Conservation (phyloP, 1,140 invertebrate species). For the Meloidogyne exigua region DNA sequence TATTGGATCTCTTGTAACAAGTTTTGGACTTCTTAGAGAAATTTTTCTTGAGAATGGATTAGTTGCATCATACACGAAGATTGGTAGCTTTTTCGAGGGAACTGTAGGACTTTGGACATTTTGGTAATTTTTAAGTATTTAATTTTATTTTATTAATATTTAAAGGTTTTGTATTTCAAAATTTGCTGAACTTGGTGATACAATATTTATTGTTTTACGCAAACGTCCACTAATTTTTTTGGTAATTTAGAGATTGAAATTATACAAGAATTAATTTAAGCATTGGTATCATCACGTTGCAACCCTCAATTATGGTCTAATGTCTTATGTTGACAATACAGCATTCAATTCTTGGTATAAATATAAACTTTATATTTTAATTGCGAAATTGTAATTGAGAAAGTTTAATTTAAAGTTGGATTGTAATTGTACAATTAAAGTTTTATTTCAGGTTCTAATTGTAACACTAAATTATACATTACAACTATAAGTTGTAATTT, state of each 20-base stretch:
- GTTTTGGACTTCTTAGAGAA: constrained; percentile 53
- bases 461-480: no score
- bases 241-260: constrained; percentile 69
- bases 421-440: no score
- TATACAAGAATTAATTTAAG: constrained; percentile 32
- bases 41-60: constrained; percentile 70
- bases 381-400: no score
- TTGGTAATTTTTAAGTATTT: constrained; percentile 8
- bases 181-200: constrained; percentile 63
- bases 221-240: constrained; percentile 61
- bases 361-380: no score
- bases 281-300: constrained; percentile 71
- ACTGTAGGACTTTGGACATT: constrained; percentile 75
- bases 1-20: constrained; percentile 70
- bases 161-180: constrained; percentile 55
- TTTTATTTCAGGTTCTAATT: no score
- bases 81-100: constrained; percentile 75
- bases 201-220: constrained; percentile 58
- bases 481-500: no score
- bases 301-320: constrained; percentile 85
- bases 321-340: constrained; percentile 89
- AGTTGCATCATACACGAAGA: constrained; percentile 56
- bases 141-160: neutral
- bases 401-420: no score
- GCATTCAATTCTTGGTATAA: constrained; percentile 84